phyloP scores from a whole-genome alignment of 2,888 invertebrate genomes.

The Cheiracanthium punctorium region DNA sequence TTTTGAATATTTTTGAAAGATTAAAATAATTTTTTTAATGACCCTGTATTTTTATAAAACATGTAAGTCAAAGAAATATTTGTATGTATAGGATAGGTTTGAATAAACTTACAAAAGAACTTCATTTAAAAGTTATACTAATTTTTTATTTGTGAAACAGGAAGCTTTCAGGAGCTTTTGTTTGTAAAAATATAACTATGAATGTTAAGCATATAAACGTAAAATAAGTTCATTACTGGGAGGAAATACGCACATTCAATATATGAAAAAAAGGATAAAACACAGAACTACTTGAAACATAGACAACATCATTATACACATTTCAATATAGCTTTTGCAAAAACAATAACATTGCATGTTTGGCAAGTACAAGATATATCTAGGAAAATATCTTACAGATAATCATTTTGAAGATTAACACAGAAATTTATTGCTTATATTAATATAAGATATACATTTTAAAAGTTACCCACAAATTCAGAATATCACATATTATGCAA shows the following conservation, averaged over 20 bases:
- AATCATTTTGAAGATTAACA: constrained; percentile 13
- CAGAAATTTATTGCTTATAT: constrained; percentile 27
- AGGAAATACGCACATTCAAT: constrained; percentile 2
- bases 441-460: not conserved
- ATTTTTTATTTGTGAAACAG: too few species aligned
- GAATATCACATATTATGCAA: constrained; percentile 3
- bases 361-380: constrained; percentile 10
- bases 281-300: constrained; percentile 1
- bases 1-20: too few species aligned
- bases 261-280: not conserved
- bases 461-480: not conserved
- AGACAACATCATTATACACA: not conserved
- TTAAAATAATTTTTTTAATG: too few species aligned
- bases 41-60: too few species aligned
- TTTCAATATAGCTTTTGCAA: constrained; percentile 10
- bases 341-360: constrained; percentile 26
- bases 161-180: too few species aligned
- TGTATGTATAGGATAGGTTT: too few species aligned
- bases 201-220: too few species aligned
- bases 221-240: not conserved
- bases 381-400: constrained; percentile 12
- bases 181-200: constrained; percentile 40
- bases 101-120: too few species aligned
- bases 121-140: too few species aligned
- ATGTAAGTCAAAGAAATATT: too few species aligned